phyloP scores from a whole-genome alignment of 2,797 vertebrate genomes.

The Micromesistius poutassou region DNA sequence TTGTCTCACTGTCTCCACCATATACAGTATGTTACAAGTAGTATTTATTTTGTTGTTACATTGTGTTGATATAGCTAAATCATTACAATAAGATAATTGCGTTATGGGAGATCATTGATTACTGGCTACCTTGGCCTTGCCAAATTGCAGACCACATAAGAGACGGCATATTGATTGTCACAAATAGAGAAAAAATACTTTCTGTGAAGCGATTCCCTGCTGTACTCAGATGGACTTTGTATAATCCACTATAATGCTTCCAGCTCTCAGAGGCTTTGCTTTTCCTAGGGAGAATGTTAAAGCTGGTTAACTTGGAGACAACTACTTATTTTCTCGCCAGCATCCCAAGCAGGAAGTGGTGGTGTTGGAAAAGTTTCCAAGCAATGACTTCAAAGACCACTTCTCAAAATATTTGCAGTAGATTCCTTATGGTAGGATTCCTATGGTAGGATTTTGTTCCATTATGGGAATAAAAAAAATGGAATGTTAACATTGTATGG shows the following conservation, averaged over 20 bases:
- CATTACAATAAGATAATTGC: background rate
- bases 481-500: background rate
- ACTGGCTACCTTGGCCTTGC: constrained; percentile 13
- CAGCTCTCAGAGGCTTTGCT: constrained; percentile 31
- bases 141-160: constrained; percentile 18
- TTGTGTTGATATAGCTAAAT: constrained; percentile 1
- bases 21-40: background rate
- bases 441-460: background rate
- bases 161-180: constrained; percentile 31
- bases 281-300: constrained; percentile 34
- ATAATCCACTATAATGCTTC: constrained; percentile 48
- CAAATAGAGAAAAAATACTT: constrained; percentile 26
- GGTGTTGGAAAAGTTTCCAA: constrained; percentile 10
- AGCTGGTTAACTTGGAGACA: constrained; percentile 33
- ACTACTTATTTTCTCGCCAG: constrained; percentile 31
- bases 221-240: constrained; percentile 45
- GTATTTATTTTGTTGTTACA: background rate
- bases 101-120: constrained; percentile 4
- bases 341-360: constrained; percentile 5
- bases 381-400: background rate
- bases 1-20: background rate
- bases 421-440: background rate
- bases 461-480: background rate
- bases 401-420: background rate
- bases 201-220: constrained; percentile 30